Conservation (phyloP, 2,113 vertebrate genomes). For the Xiphophorus maculatus region DNA sequence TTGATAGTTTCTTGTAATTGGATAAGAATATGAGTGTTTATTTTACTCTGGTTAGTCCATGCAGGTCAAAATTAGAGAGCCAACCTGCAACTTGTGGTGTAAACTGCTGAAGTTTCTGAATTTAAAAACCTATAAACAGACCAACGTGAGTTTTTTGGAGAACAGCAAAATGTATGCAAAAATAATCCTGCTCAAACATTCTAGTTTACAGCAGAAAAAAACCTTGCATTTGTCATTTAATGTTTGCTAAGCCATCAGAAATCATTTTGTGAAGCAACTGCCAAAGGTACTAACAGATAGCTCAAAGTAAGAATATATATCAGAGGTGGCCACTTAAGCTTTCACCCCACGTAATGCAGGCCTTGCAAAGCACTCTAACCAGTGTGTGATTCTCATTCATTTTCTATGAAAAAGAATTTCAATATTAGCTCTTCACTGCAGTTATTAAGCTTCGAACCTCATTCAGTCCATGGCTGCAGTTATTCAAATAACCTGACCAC, state of each 20-base stretch:
- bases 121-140: neutral
- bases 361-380: slow-evolving; percentile 17
- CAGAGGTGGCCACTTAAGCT: slow-evolving; percentile 31
- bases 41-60: neutral
- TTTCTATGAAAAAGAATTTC: slow-evolving; percentile 25
- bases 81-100: neutral
- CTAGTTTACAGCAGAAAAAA: neutral
- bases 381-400: slow-evolving; percentile 2
- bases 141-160: neutral
- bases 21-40: too few relatives aligned
- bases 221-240: slow-evolving; percentile 7
- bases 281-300: slow-evolving; percentile 7
- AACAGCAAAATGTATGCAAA: neutral
- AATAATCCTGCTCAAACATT: too few relatives aligned
- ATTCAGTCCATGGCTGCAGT: slow-evolving; percentile 51
- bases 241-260: slow-evolving; percentile 3
- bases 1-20: too few relatives aligned
- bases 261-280: slow-evolving; percentile 8
- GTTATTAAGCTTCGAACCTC: slow-evolving; percentile 10
- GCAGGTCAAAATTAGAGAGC: neutral
- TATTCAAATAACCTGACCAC: slow-evolving; percentile 49
- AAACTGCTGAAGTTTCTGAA: neutral
- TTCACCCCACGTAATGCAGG: slow-evolving; percentile 32
- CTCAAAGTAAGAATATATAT: slow-evolving; percentile 24
- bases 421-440: slow-evolving; percentile 30